Evolutionary conservation across 2,888 invertebrate species (phyloP), one percentile per base, ranked within the genome.

Genomic region (Quadriops clusia): DNA sequence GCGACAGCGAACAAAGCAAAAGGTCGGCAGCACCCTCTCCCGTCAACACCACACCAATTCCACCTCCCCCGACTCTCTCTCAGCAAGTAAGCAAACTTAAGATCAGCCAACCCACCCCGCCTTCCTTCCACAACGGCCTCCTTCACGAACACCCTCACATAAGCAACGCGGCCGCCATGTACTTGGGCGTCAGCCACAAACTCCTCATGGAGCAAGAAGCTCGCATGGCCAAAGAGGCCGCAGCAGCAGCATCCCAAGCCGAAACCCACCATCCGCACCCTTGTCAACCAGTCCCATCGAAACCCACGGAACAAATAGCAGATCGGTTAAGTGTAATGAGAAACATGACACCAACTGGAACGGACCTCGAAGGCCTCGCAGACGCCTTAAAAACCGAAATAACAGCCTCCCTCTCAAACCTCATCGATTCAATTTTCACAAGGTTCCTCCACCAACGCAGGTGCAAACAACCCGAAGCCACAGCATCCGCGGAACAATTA

Each of bases 371-470:
- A 55, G 82, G 83, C 30, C 67, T 95, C 28, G 87, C 90, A n/a
- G 87, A 90, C 51, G 77, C 83, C 32, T 69, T 95, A 4, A 94
- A 94, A 64, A 77, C 76, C 29, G 93, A 94, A 65, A 82, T 94
- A 42, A 79, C 83, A 13, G 74, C 83, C 18, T 85, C 85, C 2
- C 62, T 94, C 23, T 77, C 82, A 10, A 82, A 77, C 43, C 67
- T 90, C 23, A 83, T 94, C 44, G 93, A 94, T 59, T 83, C 84
- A 11, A 83, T 91, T 37, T 74, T 93, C 37, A 77, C 83, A 15
- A 72, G 85, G 45, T 89, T 84, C 53, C 76, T 84, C 37, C 84
- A 86, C 44, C 85, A 86, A 58, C 72, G 81, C 39, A 70, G 82
- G 42, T 73, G 74, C 43, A 84, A 84, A 54, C 81, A 84, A 53